Conservation (phyloP, 2,113 vertebrate genomes). For the Ochotona curzoniae region DNA sequence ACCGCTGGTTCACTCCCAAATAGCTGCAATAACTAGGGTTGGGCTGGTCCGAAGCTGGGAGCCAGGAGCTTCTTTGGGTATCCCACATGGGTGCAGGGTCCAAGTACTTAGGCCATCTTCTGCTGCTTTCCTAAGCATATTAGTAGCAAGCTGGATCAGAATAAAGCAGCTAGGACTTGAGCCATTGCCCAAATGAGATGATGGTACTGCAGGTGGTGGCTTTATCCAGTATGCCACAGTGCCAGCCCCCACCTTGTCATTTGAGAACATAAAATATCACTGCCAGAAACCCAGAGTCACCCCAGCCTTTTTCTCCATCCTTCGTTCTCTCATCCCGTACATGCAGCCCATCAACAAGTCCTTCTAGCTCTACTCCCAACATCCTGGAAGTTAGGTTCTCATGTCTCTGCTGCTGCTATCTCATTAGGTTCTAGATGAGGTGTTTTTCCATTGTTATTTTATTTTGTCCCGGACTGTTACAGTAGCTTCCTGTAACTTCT, state of each 20-base stretch:
- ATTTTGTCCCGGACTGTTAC: background rate
- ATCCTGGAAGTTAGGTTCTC: background rate
- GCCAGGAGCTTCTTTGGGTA: too few species aligned
- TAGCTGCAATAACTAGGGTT: too few species aligned
- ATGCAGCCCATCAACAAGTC: background rate
- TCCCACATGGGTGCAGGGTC: too few species aligned
- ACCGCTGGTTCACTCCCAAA: too few species aligned
- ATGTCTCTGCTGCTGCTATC: background rate
- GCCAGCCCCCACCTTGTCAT: background rate
- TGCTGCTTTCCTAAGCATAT: too few species aligned
- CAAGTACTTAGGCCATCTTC: too few species aligned
- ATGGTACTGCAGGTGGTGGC: too few species aligned
- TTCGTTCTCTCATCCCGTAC: background rate
- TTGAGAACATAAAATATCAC: background rate
- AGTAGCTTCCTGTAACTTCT: background rate
- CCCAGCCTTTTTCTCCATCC: background rate
- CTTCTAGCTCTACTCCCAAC: background rate
- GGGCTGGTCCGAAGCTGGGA: too few species aligned
- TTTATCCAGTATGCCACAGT: too few species aligned
- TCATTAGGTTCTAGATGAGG: background rate
- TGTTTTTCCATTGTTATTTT: background rate
- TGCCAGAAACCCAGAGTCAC: background rate
- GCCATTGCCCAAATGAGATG: too few species aligned
- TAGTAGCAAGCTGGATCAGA: too few species aligned
- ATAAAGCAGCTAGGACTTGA: too few species aligned